These are phyloP conservation scores for Parazoanthus atlanticus DNA, from an alignment of 92 coral and sea anemone genomes.

Conservation along the genomic window DNA sequence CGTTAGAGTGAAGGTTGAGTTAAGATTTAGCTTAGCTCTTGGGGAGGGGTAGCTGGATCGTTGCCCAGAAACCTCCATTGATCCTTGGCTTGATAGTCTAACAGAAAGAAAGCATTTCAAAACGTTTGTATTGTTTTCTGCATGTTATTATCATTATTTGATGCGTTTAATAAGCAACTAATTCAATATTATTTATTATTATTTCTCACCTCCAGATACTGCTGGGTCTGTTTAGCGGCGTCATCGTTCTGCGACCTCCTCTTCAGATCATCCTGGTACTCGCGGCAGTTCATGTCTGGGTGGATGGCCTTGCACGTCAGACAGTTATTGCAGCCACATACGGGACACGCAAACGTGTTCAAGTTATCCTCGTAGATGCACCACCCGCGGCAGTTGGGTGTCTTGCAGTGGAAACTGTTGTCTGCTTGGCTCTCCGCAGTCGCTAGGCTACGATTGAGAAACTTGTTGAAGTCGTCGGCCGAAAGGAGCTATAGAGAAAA, in stretches of 20 bases:
- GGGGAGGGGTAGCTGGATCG: no score
- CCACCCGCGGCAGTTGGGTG: conserved; percentile 98
- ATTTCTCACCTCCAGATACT: conserved; percentile 79
- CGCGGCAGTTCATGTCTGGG: conserved; percentile 89
- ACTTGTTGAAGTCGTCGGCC: conserved; percentile 88
- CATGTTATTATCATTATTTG: no score
- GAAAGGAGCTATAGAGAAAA: conserved; percentile 69
- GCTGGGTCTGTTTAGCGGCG: conserved; percentile 87
- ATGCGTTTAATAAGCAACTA: no score
- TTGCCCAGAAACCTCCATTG: no score
- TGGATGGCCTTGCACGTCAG: conserved; percentile 95
- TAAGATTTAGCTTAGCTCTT: no score
- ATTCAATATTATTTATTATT: no score
- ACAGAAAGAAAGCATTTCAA: no score
- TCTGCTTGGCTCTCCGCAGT: conserved; percentile 97
- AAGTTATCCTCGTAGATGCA: conserved; percentile 96
- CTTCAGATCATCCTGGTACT: conserved; percentile 93
- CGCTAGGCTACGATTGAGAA: conserved; percentile 87
- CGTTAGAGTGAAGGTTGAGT: no score
- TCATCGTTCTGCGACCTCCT: conserved; percentile 86
- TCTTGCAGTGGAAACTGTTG: conserved; percentile 96
- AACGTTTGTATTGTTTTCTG: no score
- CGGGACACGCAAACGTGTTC: conserved; percentile 90
- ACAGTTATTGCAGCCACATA: conserved; percentile 84
- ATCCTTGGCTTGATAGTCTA: no score